Base-by-base conservation (phyloP, 2,797 vertebrate species). In the Hozukius guyotensis region DNA sequence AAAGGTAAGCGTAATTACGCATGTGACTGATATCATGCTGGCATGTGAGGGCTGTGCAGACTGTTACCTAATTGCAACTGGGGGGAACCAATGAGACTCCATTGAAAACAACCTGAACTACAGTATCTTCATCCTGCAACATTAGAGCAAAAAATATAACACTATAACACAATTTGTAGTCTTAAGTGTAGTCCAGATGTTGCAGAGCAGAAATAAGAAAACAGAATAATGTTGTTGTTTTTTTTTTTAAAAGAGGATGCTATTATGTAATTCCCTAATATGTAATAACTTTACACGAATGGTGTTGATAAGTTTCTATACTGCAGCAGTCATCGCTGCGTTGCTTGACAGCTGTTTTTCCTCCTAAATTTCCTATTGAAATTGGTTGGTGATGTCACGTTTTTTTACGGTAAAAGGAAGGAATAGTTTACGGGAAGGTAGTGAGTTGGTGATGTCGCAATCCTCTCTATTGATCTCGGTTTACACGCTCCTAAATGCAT, bases 311-410 rank as follows among this genome's bases (percentile, higher is more conserved):
- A 88, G 77, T 90, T 93, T 81, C 14, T 4, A 63, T 12, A 2
- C 59, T 73, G 80, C 69, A 38, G 73, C 72, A 11, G 36, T 13
- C 38, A 4, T 11, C 2, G 8, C 13, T 52, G 55, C 11, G 56
- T 24, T 24, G 32, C 22, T 24, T 25, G 69, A 2, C 70, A 49
- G 59, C 49, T 57, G 73, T 22, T 74, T 34, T 73, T 31, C 4
- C 4, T 38, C 36, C 11, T 10, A 2, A 29, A 11, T 75, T 72
- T 61, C 49, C 62, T 2, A 18, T 3, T 8, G 59, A 86, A 91
- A 88, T 62, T 4, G n/a, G n/a, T 38, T 38, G 93, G 75, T 95
- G 94, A 95, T 92, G 93, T 96, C 94, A 95, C 89, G 72, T 84
- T 88, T 90, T 64, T 64, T 88, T 81, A 89, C 92, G 89, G 92